phyloP scores from a whole-genome alignment of 2,797 vertebrate genomes.

The Enteromius radiatus region DNA sequence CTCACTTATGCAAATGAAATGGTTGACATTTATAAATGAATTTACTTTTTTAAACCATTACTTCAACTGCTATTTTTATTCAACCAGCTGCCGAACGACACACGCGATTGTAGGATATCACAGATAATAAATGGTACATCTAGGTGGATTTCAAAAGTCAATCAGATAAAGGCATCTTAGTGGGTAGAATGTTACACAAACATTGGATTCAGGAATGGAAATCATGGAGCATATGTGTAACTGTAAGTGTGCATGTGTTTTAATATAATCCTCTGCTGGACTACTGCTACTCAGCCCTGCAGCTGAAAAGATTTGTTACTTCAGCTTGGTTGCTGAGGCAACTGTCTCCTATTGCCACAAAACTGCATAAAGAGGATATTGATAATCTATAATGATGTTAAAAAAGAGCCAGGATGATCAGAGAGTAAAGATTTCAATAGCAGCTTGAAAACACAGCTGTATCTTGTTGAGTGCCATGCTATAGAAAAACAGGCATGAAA shows the following conservation, averaged over 20 bases:
- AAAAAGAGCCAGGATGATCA: constrained; percentile 80
- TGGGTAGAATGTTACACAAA: constrained; percentile 1
- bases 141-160: neutral
- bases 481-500: constrained; percentile 12
- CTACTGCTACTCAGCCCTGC: constrained; percentile 43
- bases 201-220: neutral
- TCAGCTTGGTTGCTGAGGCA: constrained; percentile 84
- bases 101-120: neutral
- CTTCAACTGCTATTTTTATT: neutral
- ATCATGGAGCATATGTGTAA: constrained; percentile 8
- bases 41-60: neutral
- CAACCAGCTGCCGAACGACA: neutral
- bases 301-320: constrained; percentile 76
- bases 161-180: neutral
- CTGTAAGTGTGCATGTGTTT: constrained; percentile 9
- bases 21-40: neutral
- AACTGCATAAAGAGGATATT: constrained; percentile 86
- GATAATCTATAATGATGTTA: constrained; percentile 89
- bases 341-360: constrained; percentile 80
- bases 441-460: constrained; percentile 73
- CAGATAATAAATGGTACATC: neutral
- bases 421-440: constrained; percentile 81
- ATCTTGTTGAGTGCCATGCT: constrained; percentile 54
- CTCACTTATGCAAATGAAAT: neutral
- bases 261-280: constrained; percentile 7